Evolutionary conservation across 1,140 invertebrate species (phyloP), one percentile per base, ranked within the genome.

Genomic region (Drosophila bocki): DNA sequence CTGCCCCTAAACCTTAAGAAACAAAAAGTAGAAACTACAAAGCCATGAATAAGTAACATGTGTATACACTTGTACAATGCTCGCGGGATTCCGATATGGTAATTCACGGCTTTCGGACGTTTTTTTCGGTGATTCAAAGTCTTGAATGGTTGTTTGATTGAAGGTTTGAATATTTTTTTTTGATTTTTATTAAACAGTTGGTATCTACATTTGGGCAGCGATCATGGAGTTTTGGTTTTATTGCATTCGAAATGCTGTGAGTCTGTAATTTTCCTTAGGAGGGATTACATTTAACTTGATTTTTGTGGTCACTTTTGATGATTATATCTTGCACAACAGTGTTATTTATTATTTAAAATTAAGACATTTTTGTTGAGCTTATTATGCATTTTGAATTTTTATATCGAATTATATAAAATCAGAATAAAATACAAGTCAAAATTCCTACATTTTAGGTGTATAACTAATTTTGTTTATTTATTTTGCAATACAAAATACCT

Each of bases 1-100:
- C 60, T 59, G 53, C 33, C 53, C 53, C 33, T 22, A 33, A 26
- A 44, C n/a, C 39, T 39, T 8, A 42, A 39, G 37, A 65, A 17
- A 32, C 33, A 45, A 45, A 50, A 39, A 53, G 33, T 11, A 22
- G 44, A 64, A 75, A 74, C 58, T 77, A 77, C 74, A 77, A 77
- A 61, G 50, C 63, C 57, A 33, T 77, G 75, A 77, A 77, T 77
- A 77, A 77, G 75, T 77, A 56, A 77, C 74, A 78, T 78, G 74
- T 78, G 75, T 78, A 74, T 74, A 78, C 75, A 78, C 75, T 78
- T 78, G 63, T 69, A 78, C 63, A 78, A 78, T 60, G 45, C 75
- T 50, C 53, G 48, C 51, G 67, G 53, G 54, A 70, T 45, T 78
- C 61, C 59, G 67, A 79, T 72, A 79, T 79, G 59, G 77, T 79